These are phyloP conservation scores for Desoria tigrina DNA, from an alignment of 2,888 invertebrate species.

Conservation along the genomic window DNA sequence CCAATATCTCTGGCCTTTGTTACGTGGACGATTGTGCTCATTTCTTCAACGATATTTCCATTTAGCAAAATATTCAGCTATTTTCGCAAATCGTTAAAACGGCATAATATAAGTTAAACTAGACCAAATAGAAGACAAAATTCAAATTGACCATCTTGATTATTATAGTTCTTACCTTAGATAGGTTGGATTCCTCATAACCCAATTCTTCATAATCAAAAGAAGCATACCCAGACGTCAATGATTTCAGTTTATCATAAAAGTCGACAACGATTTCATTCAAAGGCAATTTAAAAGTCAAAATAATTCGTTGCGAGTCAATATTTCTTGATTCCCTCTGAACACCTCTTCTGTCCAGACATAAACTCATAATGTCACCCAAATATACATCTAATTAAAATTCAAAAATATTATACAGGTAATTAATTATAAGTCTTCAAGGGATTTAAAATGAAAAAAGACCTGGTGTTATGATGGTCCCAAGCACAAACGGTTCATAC, in stretches of 20 bases:
- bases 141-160: conserved; percentile 11
- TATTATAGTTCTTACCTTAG: conserved; percentile 75
- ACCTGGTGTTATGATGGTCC: conserved; percentile 84
- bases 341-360: conserved; percentile 72
- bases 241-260: conserved; percentile 84
- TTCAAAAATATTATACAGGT: conserved; percentile 4
- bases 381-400: conserved; percentile 65
- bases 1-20: conserved; percentile 68
- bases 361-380: conserved; percentile 70
- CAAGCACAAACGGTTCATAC: conserved; percentile 83
- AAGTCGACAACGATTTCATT: conserved; percentile 94
- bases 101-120: conserved; percentile 17
- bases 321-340: conserved; percentile 73
- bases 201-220: conserved; percentile 90
- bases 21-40: conserved; percentile 77
- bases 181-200: conserved; percentile 72
- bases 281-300: conserved; percentile 82
- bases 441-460: conserved; percentile 36
- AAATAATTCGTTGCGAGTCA: conserved; percentile 77
- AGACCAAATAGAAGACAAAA: conserved; percentile 49
- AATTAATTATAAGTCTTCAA: background rate
- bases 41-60: conserved; percentile 76
- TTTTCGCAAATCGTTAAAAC: too few species aligned
- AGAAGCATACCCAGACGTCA: conserved; percentile 92
- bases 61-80: conserved; percentile 80